A percentile compares a stretch with the other conserved stretches of the same genome.
phyloP scores from a whole-genome alignment of 1,140 invertebrate genomes.

The Ceratina australensis region DNA sequence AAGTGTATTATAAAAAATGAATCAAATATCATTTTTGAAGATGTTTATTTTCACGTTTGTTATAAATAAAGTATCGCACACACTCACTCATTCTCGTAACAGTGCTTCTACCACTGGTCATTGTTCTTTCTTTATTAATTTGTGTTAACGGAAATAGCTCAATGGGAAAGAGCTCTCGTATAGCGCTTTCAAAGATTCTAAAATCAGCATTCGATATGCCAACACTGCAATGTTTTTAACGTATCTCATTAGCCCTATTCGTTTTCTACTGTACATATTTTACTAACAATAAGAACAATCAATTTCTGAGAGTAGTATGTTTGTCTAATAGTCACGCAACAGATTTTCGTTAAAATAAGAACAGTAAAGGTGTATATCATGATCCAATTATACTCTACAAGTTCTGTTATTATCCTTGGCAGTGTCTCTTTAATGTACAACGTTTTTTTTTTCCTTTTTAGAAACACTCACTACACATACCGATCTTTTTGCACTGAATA shows the following conservation, averaged over 20 bases:
- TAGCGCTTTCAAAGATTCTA: constrained; percentile 58
- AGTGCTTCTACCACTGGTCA: constrained; percentile 71
- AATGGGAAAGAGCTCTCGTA: constrained; percentile 56
- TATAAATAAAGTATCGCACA: constrained; percentile 78
- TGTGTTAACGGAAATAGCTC: constrained; percentile 61
- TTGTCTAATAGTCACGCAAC: neutral
- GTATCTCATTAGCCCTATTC: constrained; percentile 63
- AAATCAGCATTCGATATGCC: constrained; percentile 52
- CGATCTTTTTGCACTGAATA: constrained; percentile 7
- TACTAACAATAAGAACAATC: constrained; percentile 6
- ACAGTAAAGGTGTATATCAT: constrained; percentile 14
- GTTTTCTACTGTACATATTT: constrained; percentile 25
- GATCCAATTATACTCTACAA: constrained; percentile 9
- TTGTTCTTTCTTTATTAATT: constrained; percentile 60
- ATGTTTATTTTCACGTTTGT: constrained; percentile 65
- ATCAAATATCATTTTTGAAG: constrained; percentile 29
- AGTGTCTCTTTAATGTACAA: constrained; percentile 26
- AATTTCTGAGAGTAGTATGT: neutral
- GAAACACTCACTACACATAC: constrained; percentile 27
- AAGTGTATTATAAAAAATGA: neutral
- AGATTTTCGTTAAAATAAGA: neutral
- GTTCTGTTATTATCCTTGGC: constrained; percentile 26
- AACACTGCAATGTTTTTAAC: constrained; percentile 53
- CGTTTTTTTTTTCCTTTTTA: constrained; percentile 5
- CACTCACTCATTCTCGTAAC: constrained; percentile 76